Evolutionary conservation across 1,140 invertebrate genomes (phyloP).

Genomic region (Drosophila littoralis): DNA sequence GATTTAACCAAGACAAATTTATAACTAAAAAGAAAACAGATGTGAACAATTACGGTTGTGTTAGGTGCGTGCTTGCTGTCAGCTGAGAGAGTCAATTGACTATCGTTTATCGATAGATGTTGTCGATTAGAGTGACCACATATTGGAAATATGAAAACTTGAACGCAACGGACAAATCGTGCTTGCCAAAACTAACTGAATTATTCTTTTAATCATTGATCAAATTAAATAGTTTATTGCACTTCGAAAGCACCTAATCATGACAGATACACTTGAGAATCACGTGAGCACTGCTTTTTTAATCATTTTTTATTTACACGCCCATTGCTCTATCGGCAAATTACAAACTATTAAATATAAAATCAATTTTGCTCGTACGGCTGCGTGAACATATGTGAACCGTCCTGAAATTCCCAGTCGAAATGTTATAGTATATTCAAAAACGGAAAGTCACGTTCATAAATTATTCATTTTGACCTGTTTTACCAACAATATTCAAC

Average conservation of each 20-base stretch:
- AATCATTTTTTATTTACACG: neutral
- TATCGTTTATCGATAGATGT: constrained; percentile 13
- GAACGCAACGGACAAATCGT: neutral
- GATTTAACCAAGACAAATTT: neutral
- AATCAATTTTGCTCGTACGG: neutral
- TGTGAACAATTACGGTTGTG: neutral
- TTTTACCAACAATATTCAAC: neutral
- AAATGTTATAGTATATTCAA: neutral
- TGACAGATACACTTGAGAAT: neutral
- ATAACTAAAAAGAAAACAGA: neutral
- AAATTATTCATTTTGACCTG: constrained; percentile 6
- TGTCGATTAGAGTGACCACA: neutral
- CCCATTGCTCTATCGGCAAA: neutral
- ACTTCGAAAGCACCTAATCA: neutral
- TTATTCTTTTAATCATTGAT: neutral
- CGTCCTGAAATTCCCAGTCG: constrained; percentile 7
- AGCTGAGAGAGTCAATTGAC: neutral
- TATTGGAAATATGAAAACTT: neutral
- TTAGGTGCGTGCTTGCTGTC: neutral
- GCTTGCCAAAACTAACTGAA: neutral
- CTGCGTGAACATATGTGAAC: neutral
- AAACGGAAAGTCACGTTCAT: neutral
- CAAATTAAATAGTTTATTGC: neutral
- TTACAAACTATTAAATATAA: neutral
- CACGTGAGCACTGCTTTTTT: neutral